These are phyloP conservation scores for Sapajus apella DNA, from an alignment of 2,113 vertebrate genomes.

Conservation along the genomic window DNA sequence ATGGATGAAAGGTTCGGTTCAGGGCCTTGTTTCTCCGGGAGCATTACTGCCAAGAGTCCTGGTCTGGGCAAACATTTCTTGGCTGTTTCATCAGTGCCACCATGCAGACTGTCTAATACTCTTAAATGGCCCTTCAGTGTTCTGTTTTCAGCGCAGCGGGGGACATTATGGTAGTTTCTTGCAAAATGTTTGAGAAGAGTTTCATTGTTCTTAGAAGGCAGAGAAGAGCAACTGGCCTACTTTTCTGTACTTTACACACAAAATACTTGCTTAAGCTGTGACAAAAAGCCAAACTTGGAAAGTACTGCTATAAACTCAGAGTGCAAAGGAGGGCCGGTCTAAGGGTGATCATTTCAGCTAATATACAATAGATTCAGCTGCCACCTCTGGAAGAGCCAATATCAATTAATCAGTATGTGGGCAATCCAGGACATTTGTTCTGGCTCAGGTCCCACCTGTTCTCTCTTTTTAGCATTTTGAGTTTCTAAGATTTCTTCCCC, in stretches of 20 bases:
- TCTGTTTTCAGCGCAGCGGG: neutral
- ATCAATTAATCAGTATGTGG: neutral
- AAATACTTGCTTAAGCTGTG: constrained; percentile 54
- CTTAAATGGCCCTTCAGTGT: neutral
- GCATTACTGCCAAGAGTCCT: neutral
- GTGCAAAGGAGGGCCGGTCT: neutral
- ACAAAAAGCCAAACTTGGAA: constrained; percentile 8
- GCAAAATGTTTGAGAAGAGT: constrained; percentile 17
- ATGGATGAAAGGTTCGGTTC: neutral
- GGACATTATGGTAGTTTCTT: neutral
- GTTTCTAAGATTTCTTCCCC: constrained; percentile 46
- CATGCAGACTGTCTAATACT: neutral
- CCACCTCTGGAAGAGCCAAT: neutral
- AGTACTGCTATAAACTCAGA: neutral
- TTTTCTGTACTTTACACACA: constrained; percentile 41
- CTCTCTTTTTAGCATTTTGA: neutral
- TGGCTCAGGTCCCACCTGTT: neutral
- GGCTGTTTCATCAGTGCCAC: neutral
- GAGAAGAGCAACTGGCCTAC: neutral
- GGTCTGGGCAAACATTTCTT: neutral
- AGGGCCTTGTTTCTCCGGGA: neutral
- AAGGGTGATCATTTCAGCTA: neutral
- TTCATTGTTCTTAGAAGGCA: constrained; percentile 23
- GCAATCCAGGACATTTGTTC: neutral
- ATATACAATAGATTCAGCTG: neutral